These are phyloP conservation scores for Xiphophorus birchmanni DNA, from an alignment of 2,797 vertebrate species.

Conservation along the genomic window DNA sequence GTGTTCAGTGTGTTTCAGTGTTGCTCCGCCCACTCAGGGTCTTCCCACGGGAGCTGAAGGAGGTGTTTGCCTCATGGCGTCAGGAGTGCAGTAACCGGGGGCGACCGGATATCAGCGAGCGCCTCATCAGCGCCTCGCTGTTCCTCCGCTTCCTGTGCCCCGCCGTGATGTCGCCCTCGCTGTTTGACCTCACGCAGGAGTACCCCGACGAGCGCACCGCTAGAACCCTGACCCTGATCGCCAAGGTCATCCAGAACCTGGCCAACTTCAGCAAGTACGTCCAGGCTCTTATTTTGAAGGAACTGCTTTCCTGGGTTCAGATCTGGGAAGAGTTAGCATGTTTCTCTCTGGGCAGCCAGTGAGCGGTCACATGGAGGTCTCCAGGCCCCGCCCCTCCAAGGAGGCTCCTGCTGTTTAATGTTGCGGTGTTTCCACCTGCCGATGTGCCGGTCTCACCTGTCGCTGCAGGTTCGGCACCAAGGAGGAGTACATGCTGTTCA, in stretches of 20 bases:
- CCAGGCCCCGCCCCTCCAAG: too few relatives aligned
- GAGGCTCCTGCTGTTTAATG: neutral
- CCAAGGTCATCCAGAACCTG: conserved; percentile 96
- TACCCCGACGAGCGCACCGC: conserved; percentile 94
- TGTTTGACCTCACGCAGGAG: conserved; percentile 94
- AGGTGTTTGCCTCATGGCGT: conserved; percentile 96
- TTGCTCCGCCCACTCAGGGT: conserved; percentile 62
- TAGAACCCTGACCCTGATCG: conserved; percentile 92
- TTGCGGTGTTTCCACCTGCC: too few relatives aligned
- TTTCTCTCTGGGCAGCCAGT: neutral
- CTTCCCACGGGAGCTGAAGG: conserved; percentile 95
- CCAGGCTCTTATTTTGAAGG: neutral
- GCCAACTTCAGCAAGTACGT: conserved; percentile 95
- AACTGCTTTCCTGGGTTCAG: neutral
- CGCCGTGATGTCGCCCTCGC: conserved; percentile 95
- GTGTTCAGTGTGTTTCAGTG: neutral
- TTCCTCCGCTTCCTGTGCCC: conserved; percentile 96
- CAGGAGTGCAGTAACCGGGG: conserved; percentile 91
- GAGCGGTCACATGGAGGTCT: neutral
- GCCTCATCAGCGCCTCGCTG: conserved; percentile 93
- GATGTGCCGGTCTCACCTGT: neutral
- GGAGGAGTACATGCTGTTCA: conserved; percentile 97
- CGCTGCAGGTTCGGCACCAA: conserved; percentile 91
- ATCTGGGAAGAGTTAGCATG: neutral
- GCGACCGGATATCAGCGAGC: conserved; percentile 92